Conservation (phyloP, 1,140 invertebrate genomes). For the Lethrus apterus region DNA sequence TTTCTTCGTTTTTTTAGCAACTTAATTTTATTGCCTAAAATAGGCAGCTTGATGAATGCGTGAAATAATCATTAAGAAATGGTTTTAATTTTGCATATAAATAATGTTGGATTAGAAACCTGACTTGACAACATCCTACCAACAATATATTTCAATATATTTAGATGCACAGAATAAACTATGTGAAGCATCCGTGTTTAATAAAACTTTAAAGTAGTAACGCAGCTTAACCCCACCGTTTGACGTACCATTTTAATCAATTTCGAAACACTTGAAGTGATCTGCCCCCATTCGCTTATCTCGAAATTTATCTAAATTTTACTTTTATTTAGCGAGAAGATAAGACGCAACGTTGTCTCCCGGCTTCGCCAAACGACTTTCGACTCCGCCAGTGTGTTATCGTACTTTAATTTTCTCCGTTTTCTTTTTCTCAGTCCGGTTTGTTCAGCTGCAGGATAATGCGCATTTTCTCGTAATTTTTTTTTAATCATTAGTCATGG, state of each 20-base stretch:
- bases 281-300: constrained; percentile 32
- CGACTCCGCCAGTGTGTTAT: constrained; percentile 18
- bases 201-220: constrained; percentile 26
- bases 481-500: constrained; percentile 34
- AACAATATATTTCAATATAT: constrained; percentile 5
- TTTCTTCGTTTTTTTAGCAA: no score
- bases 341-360: constrained; percentile 27
- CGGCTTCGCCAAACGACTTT: constrained; percentile 25
- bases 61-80: no score
- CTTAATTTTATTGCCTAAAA: no score
- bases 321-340: constrained; percentile 34
- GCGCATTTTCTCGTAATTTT: constrained; percentile 15
- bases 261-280: constrained; percentile 35
- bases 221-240: constrained; percentile 33
- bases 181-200: constrained; percentile 19
- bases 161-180: constrained; percentile 1
- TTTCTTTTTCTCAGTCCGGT: constrained; percentile 16
- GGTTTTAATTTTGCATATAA: no score
- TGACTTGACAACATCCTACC: no score
- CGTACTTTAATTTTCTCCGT: constrained; percentile 27
- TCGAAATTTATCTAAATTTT: constrained; percentile 37
- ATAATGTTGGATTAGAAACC: no score
- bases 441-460: neutral
- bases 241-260: constrained; percentile 36
- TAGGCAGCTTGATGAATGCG: no score